Evolutionary conservation across 2,888 invertebrate genomes (phyloP).

Genomic region (Pristionchus japonicus): DNA sequence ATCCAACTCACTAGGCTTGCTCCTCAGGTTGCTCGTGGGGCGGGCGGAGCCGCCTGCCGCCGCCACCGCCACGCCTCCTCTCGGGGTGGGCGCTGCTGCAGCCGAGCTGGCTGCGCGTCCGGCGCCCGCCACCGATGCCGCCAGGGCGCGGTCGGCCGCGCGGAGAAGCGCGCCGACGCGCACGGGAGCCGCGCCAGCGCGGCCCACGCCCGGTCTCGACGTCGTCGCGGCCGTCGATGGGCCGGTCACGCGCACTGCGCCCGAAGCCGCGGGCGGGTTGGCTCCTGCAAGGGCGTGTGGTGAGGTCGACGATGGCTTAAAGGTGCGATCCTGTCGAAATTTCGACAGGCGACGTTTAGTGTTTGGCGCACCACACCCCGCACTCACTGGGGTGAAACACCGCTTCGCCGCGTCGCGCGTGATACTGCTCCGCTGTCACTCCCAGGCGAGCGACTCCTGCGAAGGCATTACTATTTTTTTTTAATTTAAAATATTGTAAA

Average conservation of each 20-base stretch:
- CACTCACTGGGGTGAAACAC: not conserved
- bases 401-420: not conserved
- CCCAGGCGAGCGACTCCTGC: not conserved
- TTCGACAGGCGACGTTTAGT: not conserved
- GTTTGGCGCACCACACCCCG: not conserved
- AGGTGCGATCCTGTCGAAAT: not conserved
- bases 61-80: not conserved
- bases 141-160: constrained; percentile 2
- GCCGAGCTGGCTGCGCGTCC: not conserved
- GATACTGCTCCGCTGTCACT: not conserved
- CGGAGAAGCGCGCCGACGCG: constrained; percentile 25
- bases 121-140: not conserved
- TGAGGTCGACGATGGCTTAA: not conserved
- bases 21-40: not conserved
- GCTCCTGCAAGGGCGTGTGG: not conserved
- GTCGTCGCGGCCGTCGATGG: not conserved
- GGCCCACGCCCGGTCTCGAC: not conserved
- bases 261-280: too few species aligned
- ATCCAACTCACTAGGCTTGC: not conserved
- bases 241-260: not conserved
- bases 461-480: too few species aligned
- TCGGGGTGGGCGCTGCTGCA: not conserved
- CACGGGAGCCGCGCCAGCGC: not conserved
- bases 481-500: too few species aligned
- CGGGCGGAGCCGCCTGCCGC: not conserved